phyloP scores from a whole-genome alignment of 2,888 invertebrate species.

The Meandrusa payeni region DNA sequence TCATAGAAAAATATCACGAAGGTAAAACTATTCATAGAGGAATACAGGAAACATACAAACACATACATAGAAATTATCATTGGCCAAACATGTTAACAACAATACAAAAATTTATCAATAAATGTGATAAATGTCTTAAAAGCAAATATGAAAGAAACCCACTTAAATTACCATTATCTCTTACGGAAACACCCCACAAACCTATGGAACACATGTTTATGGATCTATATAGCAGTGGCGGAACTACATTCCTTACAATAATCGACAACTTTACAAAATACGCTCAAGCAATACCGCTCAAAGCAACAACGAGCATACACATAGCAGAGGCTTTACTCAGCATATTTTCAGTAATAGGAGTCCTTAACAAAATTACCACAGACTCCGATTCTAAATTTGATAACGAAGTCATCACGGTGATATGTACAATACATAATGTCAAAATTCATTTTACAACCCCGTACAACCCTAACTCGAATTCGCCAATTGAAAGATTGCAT shows the following conservation, averaged over 20 bases:
- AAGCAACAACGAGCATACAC: constrained; percentile 5
- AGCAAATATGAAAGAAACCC: constrained; percentile 37
- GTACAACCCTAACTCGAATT: constrained; percentile 26
- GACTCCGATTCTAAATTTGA: constrained; percentile 17
- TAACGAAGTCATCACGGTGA: constrained; percentile 24
- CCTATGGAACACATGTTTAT: constrained; percentile 17
- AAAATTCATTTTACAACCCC: constrained; percentile 29
- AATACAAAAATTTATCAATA: constrained; percentile 35
- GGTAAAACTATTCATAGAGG: constrained; percentile 26
- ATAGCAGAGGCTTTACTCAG: constrained; percentile 5
- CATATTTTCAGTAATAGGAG: constrained; percentile 15
- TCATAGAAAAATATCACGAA: constrained; percentile 28
- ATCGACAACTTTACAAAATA: constrained; percentile 27
- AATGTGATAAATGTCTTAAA: constrained; percentile 34
- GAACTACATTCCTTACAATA: background rate
- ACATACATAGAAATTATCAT: constrained; percentile 29
- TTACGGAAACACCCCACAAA: constrained; percentile 30
- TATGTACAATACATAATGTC: constrained; percentile 16
- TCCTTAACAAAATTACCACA: constrained; percentile 9
- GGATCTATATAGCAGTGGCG: constrained; percentile 15
- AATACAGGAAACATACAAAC: constrained; percentile 29
- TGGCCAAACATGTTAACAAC: constrained; percentile 29
- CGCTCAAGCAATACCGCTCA: constrained; percentile 24
- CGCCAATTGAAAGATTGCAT: constrained; percentile 27
- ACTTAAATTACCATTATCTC: constrained; percentile 29